Evolutionary conservation across 1,140 invertebrate genomes (phyloP), one percentile per base, ranked within the genome.

Genomic region (Philotrypesis tridentata): DNA sequence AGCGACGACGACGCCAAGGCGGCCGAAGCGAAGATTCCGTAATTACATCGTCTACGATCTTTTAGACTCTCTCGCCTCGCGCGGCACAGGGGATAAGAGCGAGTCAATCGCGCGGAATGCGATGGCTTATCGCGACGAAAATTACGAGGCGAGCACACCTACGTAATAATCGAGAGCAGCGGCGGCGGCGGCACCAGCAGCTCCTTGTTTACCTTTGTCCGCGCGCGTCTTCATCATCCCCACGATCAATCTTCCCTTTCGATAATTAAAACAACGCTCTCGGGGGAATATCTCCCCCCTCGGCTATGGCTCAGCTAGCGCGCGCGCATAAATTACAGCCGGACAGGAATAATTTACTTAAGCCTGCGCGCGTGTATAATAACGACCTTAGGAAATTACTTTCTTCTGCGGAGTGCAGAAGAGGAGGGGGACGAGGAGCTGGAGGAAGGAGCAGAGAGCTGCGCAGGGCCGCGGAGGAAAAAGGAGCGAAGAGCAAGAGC

Each of bases 221-320:
- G 27, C 4, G 17, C 29, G 17, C n/a, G 27, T 11, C 74, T 40
- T n/a, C 61, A 21, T 76, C 48, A 33, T n/a, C 11, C n/a, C 25
- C 25, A 33, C 60, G 27, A 65, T 65, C 74, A 23, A 74, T 60
- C 72, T 61, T 74, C 33, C 29, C 55, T 21, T 27, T 27, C 60
- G 75, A 77, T 77, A 68, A 77, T 77, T 77, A 48, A 68, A 77
- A 77, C 37, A 31, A 68, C 25, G 60, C 60, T 48, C 25, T n/a
- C 61, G 27, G 27, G 25, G 23, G 25, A 29, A 25, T 65, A 29
- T 29, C 25, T 12, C 1, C 23, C 33, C 11, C 43, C 21, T 31
- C 4, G 40, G 11, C 60, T 9, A 2, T n/a, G n/a, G 33, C 31
- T 74, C 14, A 40, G 9, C 7, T 0, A 23, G 68, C 70, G 40